Evolutionary conservation across 2,113 vertebrate species (phyloP).

Genomic region (Callorhinus ursinus): DNA sequence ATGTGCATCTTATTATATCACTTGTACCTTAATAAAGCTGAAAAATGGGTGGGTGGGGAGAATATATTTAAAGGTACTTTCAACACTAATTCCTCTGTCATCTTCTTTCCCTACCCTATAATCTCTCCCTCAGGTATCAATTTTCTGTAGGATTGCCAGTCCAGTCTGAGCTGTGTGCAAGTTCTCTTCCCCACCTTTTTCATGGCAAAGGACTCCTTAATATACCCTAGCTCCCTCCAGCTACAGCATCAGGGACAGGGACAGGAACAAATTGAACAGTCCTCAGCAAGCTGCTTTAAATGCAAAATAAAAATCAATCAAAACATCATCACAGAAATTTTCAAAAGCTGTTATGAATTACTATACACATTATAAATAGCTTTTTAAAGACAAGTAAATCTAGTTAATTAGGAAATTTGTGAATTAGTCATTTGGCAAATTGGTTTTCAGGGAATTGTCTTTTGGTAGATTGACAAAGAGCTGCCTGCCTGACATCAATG

Average conservation of each 20-base stretch:
- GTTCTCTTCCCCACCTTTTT: not conserved
- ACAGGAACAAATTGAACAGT: not conserved
- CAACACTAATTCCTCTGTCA: not conserved
- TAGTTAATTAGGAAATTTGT: not conserved
- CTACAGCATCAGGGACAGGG: not conserved
- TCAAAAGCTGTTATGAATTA: not conserved
- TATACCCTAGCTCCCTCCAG: not conserved
- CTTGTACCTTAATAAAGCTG: not conserved
- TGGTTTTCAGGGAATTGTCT: not conserved
- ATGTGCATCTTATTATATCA: not conserved
- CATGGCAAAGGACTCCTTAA: not conserved
- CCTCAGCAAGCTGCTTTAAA: not conserved
- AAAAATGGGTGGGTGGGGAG: not conserved
- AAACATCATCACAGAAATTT: not conserved
- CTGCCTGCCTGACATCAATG: not conserved
- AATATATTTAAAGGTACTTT: not conserved
- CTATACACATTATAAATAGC: not conserved
- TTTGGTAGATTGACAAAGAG: not conserved
- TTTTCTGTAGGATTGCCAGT: not conserved
- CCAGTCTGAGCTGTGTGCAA: not conserved
- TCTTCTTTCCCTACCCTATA: not conserved
- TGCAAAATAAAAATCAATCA: not conserved
- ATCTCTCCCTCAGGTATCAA: not conserved
- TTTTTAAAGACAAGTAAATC: not conserved
- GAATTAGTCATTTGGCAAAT: not conserved